phyloP scores from a whole-genome alignment of 1,140 invertebrate species.

The Galendromus occidentalis region DNA sequence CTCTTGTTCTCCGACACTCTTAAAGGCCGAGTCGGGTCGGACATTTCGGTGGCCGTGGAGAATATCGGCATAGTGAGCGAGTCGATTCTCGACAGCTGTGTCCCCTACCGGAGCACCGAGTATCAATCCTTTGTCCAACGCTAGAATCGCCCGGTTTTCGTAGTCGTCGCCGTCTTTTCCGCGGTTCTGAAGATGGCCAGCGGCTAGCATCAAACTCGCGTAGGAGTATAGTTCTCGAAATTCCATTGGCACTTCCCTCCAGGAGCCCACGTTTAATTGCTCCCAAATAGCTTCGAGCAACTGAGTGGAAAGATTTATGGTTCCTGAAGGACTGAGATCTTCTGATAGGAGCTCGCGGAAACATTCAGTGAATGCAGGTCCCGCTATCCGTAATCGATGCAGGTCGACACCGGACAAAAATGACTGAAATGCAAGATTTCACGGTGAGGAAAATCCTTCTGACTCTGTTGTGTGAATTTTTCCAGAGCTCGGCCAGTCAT shows the following conservation, averaged over 20 bases:
- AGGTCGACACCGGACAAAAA: background rate
- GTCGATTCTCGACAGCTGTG: background rate
- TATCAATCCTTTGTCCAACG: background rate
- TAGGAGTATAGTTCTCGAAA: background rate
- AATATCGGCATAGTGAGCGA: background rate
- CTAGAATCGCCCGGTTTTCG: background rate
- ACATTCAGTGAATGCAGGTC: background rate
- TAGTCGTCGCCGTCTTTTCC: background rate
- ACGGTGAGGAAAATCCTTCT: no score
- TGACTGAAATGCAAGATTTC: background rate
- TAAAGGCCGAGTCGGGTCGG: background rate
- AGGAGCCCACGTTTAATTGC: background rate
- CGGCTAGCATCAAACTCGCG: background rate
- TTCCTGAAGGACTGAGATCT: background rate
- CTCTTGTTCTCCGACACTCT: background rate
- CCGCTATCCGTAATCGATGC: background rate
- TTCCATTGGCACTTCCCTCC: background rate
- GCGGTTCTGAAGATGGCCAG: background rate
- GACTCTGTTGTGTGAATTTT: no score
- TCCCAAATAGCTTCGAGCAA: background rate
- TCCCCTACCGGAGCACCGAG: background rate
- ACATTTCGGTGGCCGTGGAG: background rate
- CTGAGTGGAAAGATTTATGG: background rate
- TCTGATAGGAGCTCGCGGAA: background rate
- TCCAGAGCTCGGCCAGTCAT: no score